Conservation (phyloP, 2,113 vertebrate species). For the Picathartes gymnocephalus region DNA sequence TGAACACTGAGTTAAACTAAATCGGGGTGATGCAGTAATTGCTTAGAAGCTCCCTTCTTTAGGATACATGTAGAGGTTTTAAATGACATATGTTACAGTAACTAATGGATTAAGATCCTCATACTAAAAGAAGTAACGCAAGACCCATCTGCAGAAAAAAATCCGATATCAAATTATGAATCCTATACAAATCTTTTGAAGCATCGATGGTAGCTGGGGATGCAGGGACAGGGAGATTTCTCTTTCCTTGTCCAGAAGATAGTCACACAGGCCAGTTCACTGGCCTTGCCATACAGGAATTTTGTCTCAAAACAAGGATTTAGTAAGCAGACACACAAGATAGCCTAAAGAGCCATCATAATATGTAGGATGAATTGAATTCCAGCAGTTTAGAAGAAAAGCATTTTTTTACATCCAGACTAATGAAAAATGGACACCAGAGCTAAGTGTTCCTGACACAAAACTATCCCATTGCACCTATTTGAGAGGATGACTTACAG, state of each 20-base stretch:
- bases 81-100: background rate
- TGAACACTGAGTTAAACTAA: background rate
- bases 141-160: background rate
- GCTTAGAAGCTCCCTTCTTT: background rate
- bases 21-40: rapidly evolving
- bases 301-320: background rate
- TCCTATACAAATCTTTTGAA: background rate
- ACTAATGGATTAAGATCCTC: background rate
- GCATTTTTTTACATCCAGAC: background rate
- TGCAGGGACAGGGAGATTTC: background rate
- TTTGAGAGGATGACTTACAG: background rate
- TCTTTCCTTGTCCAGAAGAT: background rate
- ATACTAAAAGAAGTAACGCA: background rate
- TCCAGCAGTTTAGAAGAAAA: background rate
- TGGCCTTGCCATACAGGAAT: background rate
- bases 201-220: background rate
- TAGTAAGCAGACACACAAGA: background rate
- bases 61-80: background rate
- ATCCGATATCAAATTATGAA: background rate
- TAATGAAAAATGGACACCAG: background rate
- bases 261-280: background rate
- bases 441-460: background rate
- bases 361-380: background rate
- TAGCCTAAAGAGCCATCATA: background rate
- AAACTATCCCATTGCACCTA: background rate